Conservation (phyloP, 2,888 invertebrate genomes). For the Drosophila antonietae region DNA sequence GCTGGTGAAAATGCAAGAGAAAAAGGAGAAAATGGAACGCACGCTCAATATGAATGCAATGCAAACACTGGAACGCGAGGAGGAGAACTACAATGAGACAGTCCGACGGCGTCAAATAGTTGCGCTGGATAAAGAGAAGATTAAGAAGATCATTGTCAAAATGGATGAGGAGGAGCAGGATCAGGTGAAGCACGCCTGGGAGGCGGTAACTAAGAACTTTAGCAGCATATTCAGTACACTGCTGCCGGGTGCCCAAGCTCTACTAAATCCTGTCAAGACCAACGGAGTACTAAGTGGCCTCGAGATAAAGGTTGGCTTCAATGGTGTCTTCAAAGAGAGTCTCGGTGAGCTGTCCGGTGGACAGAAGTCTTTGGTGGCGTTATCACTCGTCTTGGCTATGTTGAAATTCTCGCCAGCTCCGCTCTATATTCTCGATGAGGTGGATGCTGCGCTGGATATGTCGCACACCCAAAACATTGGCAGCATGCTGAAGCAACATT, state of each 20-base stretch:
- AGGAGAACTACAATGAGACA: conserved; percentile 90
- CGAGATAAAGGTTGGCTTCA: conserved; percentile 96
- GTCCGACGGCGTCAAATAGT: conserved; percentile 90
- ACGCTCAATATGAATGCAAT: conserved; percentile 93
- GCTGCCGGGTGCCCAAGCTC: conserved; percentile 95
- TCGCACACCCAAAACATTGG: conserved; percentile 99
- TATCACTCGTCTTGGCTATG: conserved; percentile 98
- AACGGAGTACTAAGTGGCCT: conserved; percentile 89
- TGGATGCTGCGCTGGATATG: conserved; percentile 98
- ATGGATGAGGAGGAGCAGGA: conserved; percentile 96
- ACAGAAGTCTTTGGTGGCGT: conserved; percentile 97
- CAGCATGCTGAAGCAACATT: conserved; percentile 95
- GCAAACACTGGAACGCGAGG: conserved; percentile 93
- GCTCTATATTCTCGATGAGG: conserved; percentile 99
- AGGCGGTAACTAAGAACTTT: conserved; percentile 96
- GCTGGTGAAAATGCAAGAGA: conserved; percentile 84
- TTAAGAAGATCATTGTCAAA: conserved; percentile 92
- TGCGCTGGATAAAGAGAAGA: conserved; percentile 90
- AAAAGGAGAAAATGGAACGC: conserved; percentile 88
- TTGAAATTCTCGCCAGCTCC: conserved; percentile 98
- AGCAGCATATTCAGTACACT: conserved; percentile 96
- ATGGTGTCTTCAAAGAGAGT: conserved; percentile 97
- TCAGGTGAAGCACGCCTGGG: conserved; percentile 92
- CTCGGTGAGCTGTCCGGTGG: conserved; percentile 98
- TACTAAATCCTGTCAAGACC: conserved; percentile 88